Evolutionary conservation across 1,140 invertebrate species (phyloP).

Genomic region (Caenorhabditis remanei): DNA sequence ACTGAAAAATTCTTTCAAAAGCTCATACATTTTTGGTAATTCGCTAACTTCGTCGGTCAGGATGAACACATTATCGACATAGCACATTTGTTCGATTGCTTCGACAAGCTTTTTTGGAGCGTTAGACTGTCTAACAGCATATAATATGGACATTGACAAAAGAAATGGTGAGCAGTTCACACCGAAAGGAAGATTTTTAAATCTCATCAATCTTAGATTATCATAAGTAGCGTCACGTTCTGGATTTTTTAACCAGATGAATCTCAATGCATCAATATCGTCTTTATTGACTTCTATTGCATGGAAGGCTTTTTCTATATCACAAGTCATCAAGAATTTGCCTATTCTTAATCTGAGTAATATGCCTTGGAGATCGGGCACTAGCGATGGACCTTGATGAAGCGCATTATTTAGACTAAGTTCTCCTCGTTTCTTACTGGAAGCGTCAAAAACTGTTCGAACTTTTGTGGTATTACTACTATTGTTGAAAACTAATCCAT

Average conservation of each 20-base stretch:
- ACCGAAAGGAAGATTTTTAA: not conserved
- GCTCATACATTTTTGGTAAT: not conserved
- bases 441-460: not conserved
- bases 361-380: not conserved
- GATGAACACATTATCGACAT: not conserved
- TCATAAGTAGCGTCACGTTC: not conserved
- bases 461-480: not conserved
- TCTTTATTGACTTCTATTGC: not conserved
- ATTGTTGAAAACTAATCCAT: not conserved
- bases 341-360: not conserved
- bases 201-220: not conserved
- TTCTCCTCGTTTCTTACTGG: not conserved
- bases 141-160: not conserved
- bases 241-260: not conserved
- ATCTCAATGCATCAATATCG: not conserved
- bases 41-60: not conserved
- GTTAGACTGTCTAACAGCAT: not conserved
- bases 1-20: not conserved
- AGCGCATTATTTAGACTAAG: not conserved
- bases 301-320: conserved; percentile 4
- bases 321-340: not conserved
- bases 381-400: not conserved
- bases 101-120: not conserved
- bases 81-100: not conserved
- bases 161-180: conserved; percentile 2